A percentile compares a stretch with the other conserved stretches of the same genome.
Evolutionary conservation across 2,888 invertebrate genomes (phyloP).

Genomic region (Pyrrhia umbra): DNA sequence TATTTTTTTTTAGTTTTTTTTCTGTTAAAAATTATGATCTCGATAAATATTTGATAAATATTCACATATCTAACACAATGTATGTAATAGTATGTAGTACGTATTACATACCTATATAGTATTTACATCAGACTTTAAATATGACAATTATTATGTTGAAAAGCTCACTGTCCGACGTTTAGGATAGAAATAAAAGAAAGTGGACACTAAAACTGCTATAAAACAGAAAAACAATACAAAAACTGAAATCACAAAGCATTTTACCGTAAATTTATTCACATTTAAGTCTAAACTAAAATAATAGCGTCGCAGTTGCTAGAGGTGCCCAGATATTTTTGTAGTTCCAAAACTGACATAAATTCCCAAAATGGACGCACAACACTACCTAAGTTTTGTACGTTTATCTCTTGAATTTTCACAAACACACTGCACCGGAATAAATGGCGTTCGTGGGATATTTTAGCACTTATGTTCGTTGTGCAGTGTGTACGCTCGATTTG

Average conservation of each 20-base stretch:
- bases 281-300: constrained; percentile 46
- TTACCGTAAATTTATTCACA: constrained; percentile 34
- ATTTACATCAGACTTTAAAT: no score
- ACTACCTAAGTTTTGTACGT: constrained; percentile 59
- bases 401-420: constrained; percentile 69
- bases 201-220: neutral
- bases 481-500: constrained; percentile 10
- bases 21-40: no score
- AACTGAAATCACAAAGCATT: constrained; percentile 21
- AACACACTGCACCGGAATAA: constrained; percentile 68
- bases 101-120: neutral
- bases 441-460: constrained; percentile 59
- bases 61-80: no score
- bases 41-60: no score
- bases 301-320: constrained; percentile 40
- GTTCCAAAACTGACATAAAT: constrained; percentile 62
- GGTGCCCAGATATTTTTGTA: constrained; percentile 51
- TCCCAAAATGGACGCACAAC: constrained; percentile 60
- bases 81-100: no score
- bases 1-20: no score
- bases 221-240: neutral
- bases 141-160: no score
- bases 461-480: constrained; percentile 21
- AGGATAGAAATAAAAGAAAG: neutral
- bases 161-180: neutral